Conservation (phyloP, 2,888 invertebrate genomes). For the Deilephila porcellus region DNA sequence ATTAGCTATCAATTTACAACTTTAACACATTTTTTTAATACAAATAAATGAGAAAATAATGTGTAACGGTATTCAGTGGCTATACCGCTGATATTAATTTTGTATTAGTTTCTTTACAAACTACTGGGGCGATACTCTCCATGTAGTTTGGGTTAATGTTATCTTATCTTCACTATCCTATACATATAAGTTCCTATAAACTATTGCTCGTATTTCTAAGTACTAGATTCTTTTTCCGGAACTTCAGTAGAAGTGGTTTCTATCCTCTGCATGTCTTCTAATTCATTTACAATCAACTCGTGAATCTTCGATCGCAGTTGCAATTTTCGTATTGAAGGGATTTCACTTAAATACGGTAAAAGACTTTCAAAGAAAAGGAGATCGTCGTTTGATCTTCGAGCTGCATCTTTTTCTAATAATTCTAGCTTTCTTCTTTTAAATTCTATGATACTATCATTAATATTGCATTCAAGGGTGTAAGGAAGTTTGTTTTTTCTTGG, state of each 20-base stretch:
- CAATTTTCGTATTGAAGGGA: constrained; percentile 44
- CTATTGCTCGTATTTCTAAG: not conserved
- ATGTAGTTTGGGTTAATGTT: no score
- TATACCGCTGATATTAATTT: no score
- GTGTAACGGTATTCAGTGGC: no score
- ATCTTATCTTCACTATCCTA: no score
- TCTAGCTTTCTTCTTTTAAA: constrained; percentile 26
- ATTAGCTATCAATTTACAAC: no score
- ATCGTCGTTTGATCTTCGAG: constrained; percentile 33
- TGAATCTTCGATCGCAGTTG: constrained; percentile 46
- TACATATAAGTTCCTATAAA: no score
- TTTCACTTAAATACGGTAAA: constrained; percentile 44
- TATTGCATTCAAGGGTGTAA: not conserved
- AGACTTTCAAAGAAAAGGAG: constrained; percentile 48
- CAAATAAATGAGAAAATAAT: no score
- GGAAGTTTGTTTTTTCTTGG: constrained; percentile 8
- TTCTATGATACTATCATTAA: not conserved
- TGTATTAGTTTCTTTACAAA: no score
- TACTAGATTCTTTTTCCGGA: not conserved
- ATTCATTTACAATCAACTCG: constrained; percentile 45
- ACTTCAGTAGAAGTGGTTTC: constrained; percentile 11
- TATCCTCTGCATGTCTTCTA: constrained; percentile 40
- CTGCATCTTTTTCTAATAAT: constrained; percentile 27
- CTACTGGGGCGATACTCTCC: no score
- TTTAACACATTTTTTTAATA: no score